Evolutionary conservation across 2,113 vertebrate genomes (phyloP), one percentile per base, ranked within the genome.

Genomic region (Alectura lathami): DNA sequence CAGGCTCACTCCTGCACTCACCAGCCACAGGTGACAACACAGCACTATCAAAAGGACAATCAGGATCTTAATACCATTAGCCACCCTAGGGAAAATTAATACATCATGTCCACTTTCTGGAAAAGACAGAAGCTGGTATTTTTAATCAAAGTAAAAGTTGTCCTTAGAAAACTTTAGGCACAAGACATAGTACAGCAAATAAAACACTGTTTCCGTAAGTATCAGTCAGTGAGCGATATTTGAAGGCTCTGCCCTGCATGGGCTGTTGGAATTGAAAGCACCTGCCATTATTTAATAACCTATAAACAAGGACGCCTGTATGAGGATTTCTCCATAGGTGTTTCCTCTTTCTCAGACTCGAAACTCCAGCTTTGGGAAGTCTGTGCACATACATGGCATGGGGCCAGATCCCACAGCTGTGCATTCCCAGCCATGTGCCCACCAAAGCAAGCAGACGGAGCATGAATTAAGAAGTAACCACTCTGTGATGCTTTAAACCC

Each of bases 1-100:
- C 0, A 0, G 20, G 8, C 29, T 64, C 56, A 32, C 10, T 26
- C 0, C 0, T 4, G 12, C 15, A 3, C 51, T 78, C 9, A 1
- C 6, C 81, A 63, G 32, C 32, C 26, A 20, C 3, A 1, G 4
- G 47, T 10, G 17, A 24, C 66, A 68, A 7, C 5, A 2, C 7
- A 59, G 56, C 8, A 34, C 5, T 0, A 0, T 29, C 9, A 24
- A 7, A 32, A 16, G 27, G 8, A 23, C 22, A 20, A 40, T 2
- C 30, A 36, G 16, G 13, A n/a, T 34, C 21, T 34, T 32, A 22
- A 72, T 30, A 79, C 43, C 45, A 20, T 6, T 5, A 40, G 23
- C 21, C 1, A 2, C 17, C 48, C 16, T 2, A 2, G 22, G 4
- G 9, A 34, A 81, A 86, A 63, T 3, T 1, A 42, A 30, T 20